These are phyloP conservation scores for silkworm (Bombyx mori) DNA, from an alignment of 1,140 invertebrate species.

Conservation along the genomic window ASM3026992v2 NC_085128.1:7308001-7308500, in stretches of 20 bases:
- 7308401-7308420: conserved; percentile 22
- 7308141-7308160: conserved; percentile 72
- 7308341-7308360: conserved; percentile 59
- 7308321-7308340: conserved; percentile 60
- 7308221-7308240: conserved; percentile 49
- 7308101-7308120: conserved; percentile 73
- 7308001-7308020: conserved; percentile 64
- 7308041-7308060: conserved; percentile 70
- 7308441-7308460: conserved; percentile 43
- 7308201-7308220: conserved; percentile 54
- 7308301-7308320: conserved; percentile 45
- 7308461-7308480: conserved; percentile 46
- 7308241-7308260: conserved; percentile 18
- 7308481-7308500: conserved; percentile 57
- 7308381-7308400: not conserved
- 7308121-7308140: conserved; percentile 73
- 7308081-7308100: conserved; percentile 73
- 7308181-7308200: conserved; percentile 50
- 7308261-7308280: conserved; percentile 53
- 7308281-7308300: conserved; percentile 65
- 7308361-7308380: conserved; percentile 40
- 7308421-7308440: conserved; percentile 42
- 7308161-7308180: conserved; percentile 47
- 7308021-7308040: conserved; percentile 68
- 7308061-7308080: conserved; percentile 74